Percentiles rank a stretch among this genome's conserved stretches.
These are phyloP conservation scores for Acanthornis magna DNA, from an alignment of 2,797 vertebrate genomes.

Conservation along the genomic window DNA sequence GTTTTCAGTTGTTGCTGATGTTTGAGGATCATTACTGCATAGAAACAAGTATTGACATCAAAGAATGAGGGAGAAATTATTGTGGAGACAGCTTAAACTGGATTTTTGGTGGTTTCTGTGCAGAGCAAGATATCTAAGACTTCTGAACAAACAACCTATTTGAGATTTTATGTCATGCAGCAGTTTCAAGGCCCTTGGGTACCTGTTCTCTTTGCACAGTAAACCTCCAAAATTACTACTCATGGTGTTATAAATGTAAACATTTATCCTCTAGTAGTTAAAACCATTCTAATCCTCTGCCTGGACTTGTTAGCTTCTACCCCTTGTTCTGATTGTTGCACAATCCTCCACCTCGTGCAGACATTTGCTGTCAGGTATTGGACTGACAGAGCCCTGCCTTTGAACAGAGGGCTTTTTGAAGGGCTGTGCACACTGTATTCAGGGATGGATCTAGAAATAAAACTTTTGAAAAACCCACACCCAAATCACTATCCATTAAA, in stretches of 20 bases:
- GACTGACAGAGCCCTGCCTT: background rate
- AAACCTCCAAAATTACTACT: background rate
- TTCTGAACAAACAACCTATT: background rate
- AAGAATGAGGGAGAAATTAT: background rate
- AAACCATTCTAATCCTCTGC: background rate
- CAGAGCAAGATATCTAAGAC: background rate
- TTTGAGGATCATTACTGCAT: background rate
- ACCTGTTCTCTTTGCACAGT: background rate
- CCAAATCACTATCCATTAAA: background rate
- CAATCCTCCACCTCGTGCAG: background rate
- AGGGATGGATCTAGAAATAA: background rate
- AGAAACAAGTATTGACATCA: background rate
- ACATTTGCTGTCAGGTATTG: background rate
- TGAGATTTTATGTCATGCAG: background rate
- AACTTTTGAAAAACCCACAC: background rate
- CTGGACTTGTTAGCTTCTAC: background rate
- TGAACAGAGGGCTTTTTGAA: background rate
- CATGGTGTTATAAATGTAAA: background rate
- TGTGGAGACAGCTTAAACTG: background rate
- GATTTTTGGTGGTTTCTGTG: background rate
- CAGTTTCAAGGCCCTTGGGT: background rate
- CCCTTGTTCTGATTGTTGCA: too few relatives aligned
- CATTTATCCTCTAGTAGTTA: background rate
- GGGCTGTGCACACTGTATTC: background rate
- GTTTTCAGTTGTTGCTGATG: background rate